Evolutionary conservation across 2,113 vertebrate genomes (phyloP).

Genomic region (Ornithorhynchus anatinus): DNA sequence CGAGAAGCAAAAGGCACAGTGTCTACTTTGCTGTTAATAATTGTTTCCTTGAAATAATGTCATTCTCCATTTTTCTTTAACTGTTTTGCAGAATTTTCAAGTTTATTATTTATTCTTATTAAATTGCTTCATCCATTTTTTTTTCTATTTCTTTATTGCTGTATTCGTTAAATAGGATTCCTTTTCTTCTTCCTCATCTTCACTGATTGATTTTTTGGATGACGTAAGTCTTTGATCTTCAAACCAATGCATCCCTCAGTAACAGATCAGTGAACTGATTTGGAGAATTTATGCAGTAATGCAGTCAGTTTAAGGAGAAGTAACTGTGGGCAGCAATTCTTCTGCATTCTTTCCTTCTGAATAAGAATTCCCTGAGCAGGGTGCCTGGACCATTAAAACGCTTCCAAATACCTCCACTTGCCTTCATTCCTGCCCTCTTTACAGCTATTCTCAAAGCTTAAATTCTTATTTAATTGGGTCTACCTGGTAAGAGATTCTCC

Average conservation of each 20-base stretch:
- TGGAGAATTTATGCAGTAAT: slow-evolving; percentile 60
- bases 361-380: slow-evolving; percentile 4
- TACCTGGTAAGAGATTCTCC: no score
- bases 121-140: slow-evolving; percentile 73
- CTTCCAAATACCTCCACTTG: slow-evolving; percentile 4
- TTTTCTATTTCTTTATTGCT: slow-evolving; percentile 78
- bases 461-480: slow-evolving; percentile 9
- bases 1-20: slow-evolving; percentile 42
- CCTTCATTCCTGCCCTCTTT: background rate
- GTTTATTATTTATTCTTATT: slow-evolving; percentile 67
- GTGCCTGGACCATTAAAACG: slow-evolving; percentile 8
- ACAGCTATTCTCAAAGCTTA: slow-evolving; percentile 1
- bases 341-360: slow-evolving; percentile 2
- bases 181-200: slow-evolving; percentile 93
- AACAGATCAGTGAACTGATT: slow-evolving; percentile 61
- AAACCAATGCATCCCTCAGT: slow-evolving; percentile 67
- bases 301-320: slow-evolving; percentile 62
- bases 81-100: slow-evolving; percentile 62
- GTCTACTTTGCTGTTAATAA: slow-evolving; percentile 34
- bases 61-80: slow-evolving; percentile 58
- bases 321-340: slow-evolving; percentile 20
- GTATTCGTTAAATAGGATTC: slow-evolving; percentile 88
- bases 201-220: slow-evolving; percentile 98
- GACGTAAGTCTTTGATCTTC: slow-evolving; percentile 87
- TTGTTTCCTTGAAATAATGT: slow-evolving; percentile 55